phyloP scores from a whole-genome alignment of 2,113 vertebrate species.

The Epinephelus moara region DNA sequence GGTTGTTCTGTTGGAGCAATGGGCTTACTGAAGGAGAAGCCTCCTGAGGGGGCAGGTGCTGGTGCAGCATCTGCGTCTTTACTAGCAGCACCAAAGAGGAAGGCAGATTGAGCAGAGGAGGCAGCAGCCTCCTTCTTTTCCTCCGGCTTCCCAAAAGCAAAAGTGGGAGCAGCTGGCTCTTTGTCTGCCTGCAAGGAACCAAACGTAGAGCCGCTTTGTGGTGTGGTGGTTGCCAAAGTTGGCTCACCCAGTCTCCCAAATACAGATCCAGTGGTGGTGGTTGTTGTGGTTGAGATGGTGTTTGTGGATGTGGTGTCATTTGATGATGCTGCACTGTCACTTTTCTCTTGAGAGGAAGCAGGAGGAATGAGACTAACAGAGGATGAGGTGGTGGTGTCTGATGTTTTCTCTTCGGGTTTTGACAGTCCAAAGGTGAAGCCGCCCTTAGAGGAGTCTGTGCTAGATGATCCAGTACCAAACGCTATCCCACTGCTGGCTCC shows the following conservation, averaged over 20 bases:
- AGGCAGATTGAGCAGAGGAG: constrained; percentile 66
- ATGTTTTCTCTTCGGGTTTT: constrained; percentile 82
- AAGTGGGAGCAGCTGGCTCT: constrained; percentile 77
- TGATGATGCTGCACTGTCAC: constrained; percentile 43
- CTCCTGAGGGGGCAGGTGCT: constrained; percentile 45
- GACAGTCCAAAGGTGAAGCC: constrained; percentile 87
- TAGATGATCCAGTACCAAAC: constrained; percentile 82
- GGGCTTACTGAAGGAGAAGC: constrained; percentile 89
- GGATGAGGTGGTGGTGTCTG: constrained; percentile 46
- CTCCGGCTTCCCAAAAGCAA: constrained; percentile 90
- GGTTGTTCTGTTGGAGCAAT: constrained; percentile 89
- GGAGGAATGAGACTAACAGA: constrained; percentile 83
- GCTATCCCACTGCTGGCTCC: constrained; percentile 73
- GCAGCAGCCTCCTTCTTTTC: constrained; percentile 87
- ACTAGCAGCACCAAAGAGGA: constrained; percentile 83
- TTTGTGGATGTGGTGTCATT: constrained; percentile 65
- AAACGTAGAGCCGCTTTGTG: constrained; percentile 63
- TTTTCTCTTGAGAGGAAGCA: constrained; percentile 80
- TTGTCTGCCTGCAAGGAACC: constrained; percentile 68
- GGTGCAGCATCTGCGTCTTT: constrained; percentile 86
- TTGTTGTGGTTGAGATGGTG: constrained; percentile 64
- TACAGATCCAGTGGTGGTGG: constrained; percentile 71
- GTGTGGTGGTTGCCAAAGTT: constrained; percentile 58
- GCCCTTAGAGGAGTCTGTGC: constrained; percentile 78
- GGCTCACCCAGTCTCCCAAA: constrained; percentile 85